Base-by-base conservation (phyloP, 2,113 vertebrate genomes). In the Potamarius usumacintae region DNA sequence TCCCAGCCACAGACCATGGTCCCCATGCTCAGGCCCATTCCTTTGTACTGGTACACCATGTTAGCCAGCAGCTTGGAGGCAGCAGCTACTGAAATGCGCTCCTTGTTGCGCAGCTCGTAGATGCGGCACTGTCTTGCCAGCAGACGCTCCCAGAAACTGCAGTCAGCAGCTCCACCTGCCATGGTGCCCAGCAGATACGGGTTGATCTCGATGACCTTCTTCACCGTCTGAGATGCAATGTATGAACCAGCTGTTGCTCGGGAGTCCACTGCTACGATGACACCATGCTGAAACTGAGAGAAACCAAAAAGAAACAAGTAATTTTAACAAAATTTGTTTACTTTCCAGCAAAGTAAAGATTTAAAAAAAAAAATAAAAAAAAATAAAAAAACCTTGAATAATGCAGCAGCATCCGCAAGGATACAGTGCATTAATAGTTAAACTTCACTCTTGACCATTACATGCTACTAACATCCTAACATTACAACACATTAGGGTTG, bases 1-100 rank as follows among this genome's bases (percentile, higher is more conserved):
- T 98, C 97, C 97, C 97, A 98, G 91, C 97, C 97, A 83, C 96
- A 97, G 88, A 98, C 97, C 97, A 98, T 98, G 92, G 97, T 98
- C 27, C 97, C 97, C 97, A 98, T 97, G 92, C 96, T 97, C 65
- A 98, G 96, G 7, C 97, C 97, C 97, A 97, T 97, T 90, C 97
- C 97, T 91, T 97, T 97, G 93, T 98, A 98, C 93, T 98, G 97
- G 90, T 98, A 98, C 48, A 98, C 97, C 97, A 98, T 98, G 94
- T 98, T 98, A n/a, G 97, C 97, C 0, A 98, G 94, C 89, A 98
- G 94, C 86, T 98, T 98, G 86, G 97, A 98, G 55, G 97, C 97
- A 0, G 97, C 97, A 0, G 97, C 97, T 88, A 98, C 97, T 0
- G 97, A 98, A 93, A 98, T 97, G 85, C 96, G 96, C 90, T 98